Base-by-base conservation (phyloP, 2,797 vertebrate species). In the Eurystomus glaucurus region DNA sequence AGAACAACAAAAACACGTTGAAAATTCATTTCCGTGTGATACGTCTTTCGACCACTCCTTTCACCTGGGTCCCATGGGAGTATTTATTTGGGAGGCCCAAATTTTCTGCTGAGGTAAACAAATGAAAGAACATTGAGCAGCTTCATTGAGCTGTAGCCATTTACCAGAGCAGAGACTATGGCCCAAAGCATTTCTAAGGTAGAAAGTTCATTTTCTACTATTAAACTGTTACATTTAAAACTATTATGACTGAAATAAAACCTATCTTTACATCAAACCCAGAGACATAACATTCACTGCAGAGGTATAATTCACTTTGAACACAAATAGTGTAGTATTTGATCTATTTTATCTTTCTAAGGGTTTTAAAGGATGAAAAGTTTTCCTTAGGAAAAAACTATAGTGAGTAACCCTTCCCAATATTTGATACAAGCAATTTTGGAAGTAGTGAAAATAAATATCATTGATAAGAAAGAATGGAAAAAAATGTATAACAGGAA, bases 71-170 rank as follows among this genome's bases (percentile, higher is more conserved):
- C 41, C 29, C 43, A 29, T 28, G 16, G 50, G 29, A 65, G 5
- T 43, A 65, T 79, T 91, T 69, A 60, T 79, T 89, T 90, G 66
- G 43, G 37, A 88, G 69, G 29, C 28, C 48, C 86, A 87, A 58
- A 52, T 80, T 95, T 85, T 70, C 74, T 87, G 19, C 25, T 61
- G 23, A 21, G 88, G 33, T 92, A 93, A 95, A 92, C 55, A 86
- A 90, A 46, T n/a, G 54, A 75, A 92, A 79, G 26, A 65, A 48
- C 35, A 50, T 10, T 61, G 84, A 85, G 45, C 33, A 79, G 22
- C 22, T 35, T 19, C 33, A 39, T 3, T 89, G 26, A 61, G 22
- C 10, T 84, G 41, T 35, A 33, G 18, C 17, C 15, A 20, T 69
- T 87, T 55, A 68, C 11, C 19, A 78, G 45, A 64, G 15, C 22